These are phyloP conservation scores for Muntiacus muntjak DNA, from an alignment of 2,113 vertebrate genomes.

Conservation along the genomic window DNA sequence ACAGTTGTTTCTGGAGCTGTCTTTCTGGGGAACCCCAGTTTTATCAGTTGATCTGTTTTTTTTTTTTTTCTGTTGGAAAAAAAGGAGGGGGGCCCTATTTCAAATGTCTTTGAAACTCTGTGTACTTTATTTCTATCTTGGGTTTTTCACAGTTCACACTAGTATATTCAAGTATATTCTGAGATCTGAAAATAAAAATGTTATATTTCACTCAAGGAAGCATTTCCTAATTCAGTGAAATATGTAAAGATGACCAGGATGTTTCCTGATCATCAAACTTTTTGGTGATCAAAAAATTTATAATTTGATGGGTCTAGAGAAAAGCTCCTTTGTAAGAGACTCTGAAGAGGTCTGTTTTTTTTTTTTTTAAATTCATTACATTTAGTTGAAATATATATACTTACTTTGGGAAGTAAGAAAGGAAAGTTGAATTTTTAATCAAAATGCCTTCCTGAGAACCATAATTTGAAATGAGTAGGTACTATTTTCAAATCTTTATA, in stretches of 20 bases:
- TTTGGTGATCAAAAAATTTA: not conserved
- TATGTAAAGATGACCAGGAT: not conserved
- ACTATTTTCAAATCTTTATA: not conserved
- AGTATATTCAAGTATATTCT: not conserved
- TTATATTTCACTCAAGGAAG: not conserved
- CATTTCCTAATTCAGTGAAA: not conserved
- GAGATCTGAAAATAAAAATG: not conserved
- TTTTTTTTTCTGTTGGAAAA: not conserved
- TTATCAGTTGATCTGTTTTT: not conserved
- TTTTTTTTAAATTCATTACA: not conserved
- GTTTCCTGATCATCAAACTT: not conserved
- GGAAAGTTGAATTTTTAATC: constrained; percentile 5
- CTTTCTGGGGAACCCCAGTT: not conserved
- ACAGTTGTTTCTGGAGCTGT: not conserved
- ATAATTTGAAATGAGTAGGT: constrained; percentile 26
- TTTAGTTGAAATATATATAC: constrained; percentile 31
- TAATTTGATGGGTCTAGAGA: constrained; percentile 25
- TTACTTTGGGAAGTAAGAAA: constrained; percentile 24
- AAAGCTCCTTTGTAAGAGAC: not conserved
- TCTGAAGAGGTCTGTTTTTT: not conserved
- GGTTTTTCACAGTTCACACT: not conserved
- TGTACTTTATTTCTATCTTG: not conserved
- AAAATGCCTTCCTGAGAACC: not conserved
- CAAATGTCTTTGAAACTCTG: not conserved
- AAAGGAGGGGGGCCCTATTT: not conserved